Base-by-base conservation (phyloP, 2,888 invertebrate genomes). In the Linhomoeus sp. region DNA sequence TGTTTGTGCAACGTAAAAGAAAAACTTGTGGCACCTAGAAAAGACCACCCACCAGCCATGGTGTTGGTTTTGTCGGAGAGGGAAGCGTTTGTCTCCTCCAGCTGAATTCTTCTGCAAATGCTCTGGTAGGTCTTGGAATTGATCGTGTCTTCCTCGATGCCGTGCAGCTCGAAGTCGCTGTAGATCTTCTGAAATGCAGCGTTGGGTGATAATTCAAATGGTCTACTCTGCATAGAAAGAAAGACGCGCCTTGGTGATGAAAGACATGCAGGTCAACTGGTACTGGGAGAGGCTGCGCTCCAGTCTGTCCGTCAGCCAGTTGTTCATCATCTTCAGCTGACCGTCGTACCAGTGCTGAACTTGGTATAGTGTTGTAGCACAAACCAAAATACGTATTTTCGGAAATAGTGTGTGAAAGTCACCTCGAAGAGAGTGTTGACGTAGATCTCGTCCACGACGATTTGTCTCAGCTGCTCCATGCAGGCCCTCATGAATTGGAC, bases 131-230 rank as follows among this genome's bases (percentile, higher is more conserved):
- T 77, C 73, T 90, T 90, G 52, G 85, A 86, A 72, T 90, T 88
- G 49, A 97, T 73, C 68, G 86, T 85, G 66, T 92, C 90, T 64
- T 94, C 92, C 69, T 87, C 85, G 41, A 97, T 90, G 55, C 94
- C 94, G 73, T 97, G 94, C 50, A 97, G 76, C 72, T 94, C 94
- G 71, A 94, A 97, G 71, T 97, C 94, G 43, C 88, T 85, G 73
- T 90, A 92, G 68, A 92, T 79, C 81, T 97, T 97, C 85, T 94
- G 71, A 23, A 64, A 59, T 1, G 17, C 17, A 15, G 3, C 15
- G 2, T 23, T 26, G 7, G 41, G 54, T 48, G 23, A 44, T 45
- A 41, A n/a, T n/a, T n/a, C n/a, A n/a, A n/a, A n/a, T n/a, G n/a
- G n/a, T n/a, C n/a, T n/a, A n/a, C n/a, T n/a, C n/a, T n/a, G n/a